phyloP scores from a whole-genome alignment of 1,140 invertebrate species.

The Teleopsis dalmanni region DNA sequence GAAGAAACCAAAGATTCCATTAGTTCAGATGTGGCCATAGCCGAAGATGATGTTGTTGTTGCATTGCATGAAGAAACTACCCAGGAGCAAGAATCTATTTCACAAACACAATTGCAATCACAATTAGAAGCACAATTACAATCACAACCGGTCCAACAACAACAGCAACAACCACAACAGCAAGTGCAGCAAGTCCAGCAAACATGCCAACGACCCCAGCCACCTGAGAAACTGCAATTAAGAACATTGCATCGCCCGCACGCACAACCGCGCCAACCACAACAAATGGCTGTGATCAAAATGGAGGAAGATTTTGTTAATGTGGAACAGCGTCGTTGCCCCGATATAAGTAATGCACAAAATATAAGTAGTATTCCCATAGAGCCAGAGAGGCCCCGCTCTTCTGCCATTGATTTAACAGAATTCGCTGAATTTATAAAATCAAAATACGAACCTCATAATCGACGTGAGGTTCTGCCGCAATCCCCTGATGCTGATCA shows the following conservation, averaged over 20 bases:
- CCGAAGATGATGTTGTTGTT: slow-evolving; percentile 11
- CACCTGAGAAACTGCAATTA: background rate
- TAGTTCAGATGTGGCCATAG: slow-evolving; percentile 11
- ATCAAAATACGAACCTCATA: slow-evolving; percentile 13
- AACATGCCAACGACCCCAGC: background rate
- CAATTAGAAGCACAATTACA: no score
- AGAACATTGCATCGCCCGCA: background rate
- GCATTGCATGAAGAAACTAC: slow-evolving; percentile 5
- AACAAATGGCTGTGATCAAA: slow-evolving; percentile 28
- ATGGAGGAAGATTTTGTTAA: slow-evolving; percentile 17
- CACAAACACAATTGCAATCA: slow-evolving; percentile 1
- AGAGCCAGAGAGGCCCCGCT: slow-evolving; percentile 2
- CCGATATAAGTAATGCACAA: slow-evolving; percentile 1
- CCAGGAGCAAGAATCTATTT: background rate
- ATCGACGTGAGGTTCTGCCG: slow-evolving; percentile 11
- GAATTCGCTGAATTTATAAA: slow-evolving; percentile 15
- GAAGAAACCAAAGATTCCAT: slow-evolving; percentile 17
- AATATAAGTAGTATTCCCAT: background rate
- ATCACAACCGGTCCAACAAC: slow-evolving; percentile 1
- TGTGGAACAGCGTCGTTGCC: background rate
- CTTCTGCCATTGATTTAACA: slow-evolving; percentile 11
- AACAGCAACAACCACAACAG: background rate
- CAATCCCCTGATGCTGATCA: slow-evolving; percentile 32
- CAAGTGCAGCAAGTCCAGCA: background rate
- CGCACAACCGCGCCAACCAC: background rate